Evolutionary conservation across 2,113 vertebrate genomes (phyloP).

Genomic region (Abramis brama): DNA sequence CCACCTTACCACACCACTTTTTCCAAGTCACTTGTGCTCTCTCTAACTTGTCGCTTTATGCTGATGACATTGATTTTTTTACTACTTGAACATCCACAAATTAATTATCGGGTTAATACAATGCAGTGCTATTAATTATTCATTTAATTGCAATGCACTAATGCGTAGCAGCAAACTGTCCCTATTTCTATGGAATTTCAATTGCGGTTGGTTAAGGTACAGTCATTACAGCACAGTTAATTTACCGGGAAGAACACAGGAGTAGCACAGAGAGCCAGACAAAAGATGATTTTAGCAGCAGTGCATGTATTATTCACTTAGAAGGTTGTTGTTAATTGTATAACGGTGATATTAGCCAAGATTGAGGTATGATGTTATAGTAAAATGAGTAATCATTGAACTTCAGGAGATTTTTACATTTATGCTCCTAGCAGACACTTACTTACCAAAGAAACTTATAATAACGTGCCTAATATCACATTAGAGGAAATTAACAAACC

Average conservation of each 20-base stretch:
- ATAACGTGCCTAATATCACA: not conserved
- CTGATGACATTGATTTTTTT: slow-evolving; percentile 67
- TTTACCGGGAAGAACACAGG: not conserved
- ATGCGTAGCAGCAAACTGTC: slow-evolving; percentile 57
- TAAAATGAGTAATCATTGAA: not conserved
- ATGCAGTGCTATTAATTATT: slow-evolving; percentile 70
- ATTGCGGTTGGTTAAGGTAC: not conserved
- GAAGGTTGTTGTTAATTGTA: slow-evolving; percentile 11
- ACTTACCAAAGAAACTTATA: not conserved
- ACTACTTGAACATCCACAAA: slow-evolving; percentile 66
- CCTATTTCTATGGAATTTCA: slow-evolving; percentile 47
- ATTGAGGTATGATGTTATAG: not conserved
- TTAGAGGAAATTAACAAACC: not conserved
- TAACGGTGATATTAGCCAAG: not conserved
- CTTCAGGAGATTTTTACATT: not conserved
- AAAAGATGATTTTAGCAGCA: slow-evolving; percentile 9
- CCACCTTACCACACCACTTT: not conserved
- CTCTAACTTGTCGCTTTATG: slow-evolving; percentile 1
- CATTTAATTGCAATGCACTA: slow-evolving; percentile 59
- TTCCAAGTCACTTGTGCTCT: not conserved
- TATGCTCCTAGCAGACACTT: not conserved
- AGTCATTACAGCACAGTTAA: slow-evolving; percentile 14
- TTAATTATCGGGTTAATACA: slow-evolving; percentile 73
- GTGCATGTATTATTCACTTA: slow-evolving; percentile 7
- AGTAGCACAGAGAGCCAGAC: slow-evolving; percentile 11